Conservation (phyloP, 2,888 invertebrate genomes). For the Lepeophtheirus nordmannii region DNA sequence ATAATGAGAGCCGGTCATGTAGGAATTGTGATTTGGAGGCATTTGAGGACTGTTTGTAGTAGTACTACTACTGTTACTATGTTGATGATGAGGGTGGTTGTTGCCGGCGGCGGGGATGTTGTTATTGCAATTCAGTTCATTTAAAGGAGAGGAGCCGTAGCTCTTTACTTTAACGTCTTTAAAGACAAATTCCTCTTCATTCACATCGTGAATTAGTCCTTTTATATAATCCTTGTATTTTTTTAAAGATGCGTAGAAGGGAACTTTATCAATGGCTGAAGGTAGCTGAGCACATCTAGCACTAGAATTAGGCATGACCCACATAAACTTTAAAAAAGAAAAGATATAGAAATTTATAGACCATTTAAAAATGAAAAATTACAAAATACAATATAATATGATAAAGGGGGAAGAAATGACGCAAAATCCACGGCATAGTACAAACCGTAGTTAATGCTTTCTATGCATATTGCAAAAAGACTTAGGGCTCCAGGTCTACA, state of each 20-base stretch:
- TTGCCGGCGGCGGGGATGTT: background rate
- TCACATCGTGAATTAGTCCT: conserved; percentile 62
- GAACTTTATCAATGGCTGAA: conserved; percentile 93
- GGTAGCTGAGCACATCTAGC: conserved; percentile 92
- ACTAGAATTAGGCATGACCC: conserved; percentile 97
- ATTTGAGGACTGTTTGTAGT: background rate
- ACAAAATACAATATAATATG: background rate
- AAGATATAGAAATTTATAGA: conserved; percentile 16
- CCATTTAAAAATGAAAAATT: conserved; percentile 7
- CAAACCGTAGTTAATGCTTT: too few relatives aligned
- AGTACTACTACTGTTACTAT: background rate
- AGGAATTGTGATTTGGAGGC: background rate
- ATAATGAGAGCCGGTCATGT: background rate
- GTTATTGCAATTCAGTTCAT: background rate
- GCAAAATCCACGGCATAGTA: too few relatives aligned
- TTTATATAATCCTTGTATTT: conserved; percentile 87
- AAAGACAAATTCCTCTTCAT: conserved; percentile 70
- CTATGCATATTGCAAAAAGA: too few relatives aligned
- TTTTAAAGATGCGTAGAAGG: conserved; percentile 86
- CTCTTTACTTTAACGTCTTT: conserved; percentile 38
- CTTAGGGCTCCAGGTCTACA: too few relatives aligned
- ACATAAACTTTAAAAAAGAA: conserved; percentile 60
- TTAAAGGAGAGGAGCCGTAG: conserved; percentile 6
- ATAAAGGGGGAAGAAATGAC: background rate
- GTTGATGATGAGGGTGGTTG: background rate